Evolutionary conservation across 2,113 vertebrate species (phyloP), one percentile per base, ranked within the genome.

Genomic region (Cebus imitator): DNA sequence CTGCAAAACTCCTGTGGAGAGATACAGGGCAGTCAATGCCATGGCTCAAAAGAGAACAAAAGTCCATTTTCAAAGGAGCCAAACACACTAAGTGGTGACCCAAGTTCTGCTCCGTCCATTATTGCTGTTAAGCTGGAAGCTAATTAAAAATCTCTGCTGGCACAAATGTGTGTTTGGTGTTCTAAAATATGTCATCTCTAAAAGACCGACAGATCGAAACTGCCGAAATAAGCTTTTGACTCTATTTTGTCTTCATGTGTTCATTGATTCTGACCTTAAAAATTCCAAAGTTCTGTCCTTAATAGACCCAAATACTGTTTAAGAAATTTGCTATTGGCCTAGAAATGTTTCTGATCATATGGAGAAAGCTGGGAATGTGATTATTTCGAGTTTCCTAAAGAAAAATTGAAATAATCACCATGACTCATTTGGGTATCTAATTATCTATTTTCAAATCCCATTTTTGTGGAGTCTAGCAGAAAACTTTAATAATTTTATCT

Each of bases 101-200:
- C 66, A 21, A 25, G 79, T 35, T 48, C 11, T 82, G 83, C 80
- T 95, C 55, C n/a, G 25, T 93, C 76, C 92, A 75, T 98, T 79
- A 94, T 78, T 48, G 48, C 87, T 82, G 89, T 81, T 66, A 79
- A 91, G 70, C 87, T 73, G 80, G 40, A 87, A 82, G 87, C 97
- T 98, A 97, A 98, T 98, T 97, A 97, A 97, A 97, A 93, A 50
- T 87, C 84, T 93, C 75, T 43, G 73, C 91, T 50, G 32, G 93
- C 70, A 75, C 68, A 80, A 58, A 84, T 64, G 89, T 75, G 37
- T 66, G 87, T 64, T 61, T 72, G 55, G 92, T 14, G 18, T 90
- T 79, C 79, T 92, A 32, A 84, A 90, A 86, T 68, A 58, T 32
- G n/a, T 83, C 43, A 23, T 90, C 86, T 87, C 79, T 66, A 23